A percentile compares a stretch with the other conserved stretches of the same genome.
These are phyloP conservation scores for Myiozetetes cayanensis DNA, from an alignment of 2,113 vertebrate genomes.

Conservation along the genomic window DNA sequence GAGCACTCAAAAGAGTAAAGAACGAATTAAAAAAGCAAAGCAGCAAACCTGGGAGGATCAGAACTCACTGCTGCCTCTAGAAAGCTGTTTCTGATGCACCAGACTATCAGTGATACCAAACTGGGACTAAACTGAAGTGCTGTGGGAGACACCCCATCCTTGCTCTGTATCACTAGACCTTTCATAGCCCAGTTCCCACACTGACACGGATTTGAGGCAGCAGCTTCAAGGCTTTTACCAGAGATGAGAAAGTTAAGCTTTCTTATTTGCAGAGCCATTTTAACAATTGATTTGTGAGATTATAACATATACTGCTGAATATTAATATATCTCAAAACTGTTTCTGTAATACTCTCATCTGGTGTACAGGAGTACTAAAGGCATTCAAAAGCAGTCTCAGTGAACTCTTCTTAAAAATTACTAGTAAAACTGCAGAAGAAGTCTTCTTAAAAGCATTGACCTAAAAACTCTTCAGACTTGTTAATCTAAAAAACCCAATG, in stretches of 20 bases:
- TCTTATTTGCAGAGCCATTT: slow-evolving; percentile 44
- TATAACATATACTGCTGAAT: background rate
- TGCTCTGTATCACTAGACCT: background rate
- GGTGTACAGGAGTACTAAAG: background rate
- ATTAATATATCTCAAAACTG: slow-evolving; percentile 35
- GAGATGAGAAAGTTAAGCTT: background rate
- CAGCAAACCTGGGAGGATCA: background rate
- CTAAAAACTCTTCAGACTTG: background rate
- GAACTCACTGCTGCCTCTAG: background rate
- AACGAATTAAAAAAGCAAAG: fast-evolving
- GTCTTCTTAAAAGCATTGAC: background rate
- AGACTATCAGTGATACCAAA: background rate
- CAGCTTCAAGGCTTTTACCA: background rate
- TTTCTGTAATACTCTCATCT: background rate
- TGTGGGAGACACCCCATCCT: background rate
- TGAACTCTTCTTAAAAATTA: slow-evolving; percentile 19
- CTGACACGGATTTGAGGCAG: background rate
- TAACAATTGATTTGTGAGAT: slow-evolving; percentile 45
- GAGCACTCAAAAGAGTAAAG: background rate
- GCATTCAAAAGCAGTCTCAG: slow-evolving; percentile 21
- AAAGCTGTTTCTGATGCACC: background rate
- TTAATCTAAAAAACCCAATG: background rate
- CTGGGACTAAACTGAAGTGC: background rate
- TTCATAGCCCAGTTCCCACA: background rate
- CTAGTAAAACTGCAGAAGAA: background rate